Conservation (phyloP, 2,888 invertebrate species). For the Drosophila limbata region DNA sequence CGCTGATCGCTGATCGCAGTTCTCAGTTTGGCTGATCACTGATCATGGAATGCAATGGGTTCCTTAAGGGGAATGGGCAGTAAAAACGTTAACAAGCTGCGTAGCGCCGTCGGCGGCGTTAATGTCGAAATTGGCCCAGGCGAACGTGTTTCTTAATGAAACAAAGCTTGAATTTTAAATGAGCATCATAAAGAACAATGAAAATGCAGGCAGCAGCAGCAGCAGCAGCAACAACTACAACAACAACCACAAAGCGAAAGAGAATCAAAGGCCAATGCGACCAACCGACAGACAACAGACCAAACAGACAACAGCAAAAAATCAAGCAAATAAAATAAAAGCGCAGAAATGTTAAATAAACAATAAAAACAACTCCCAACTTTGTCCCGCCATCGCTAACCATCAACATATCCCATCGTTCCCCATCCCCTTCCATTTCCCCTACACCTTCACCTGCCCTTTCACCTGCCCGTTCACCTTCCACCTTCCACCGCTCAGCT, state of each 20-base stretch:
- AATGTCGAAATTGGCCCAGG: conserved; percentile 76
- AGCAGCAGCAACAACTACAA: conserved; percentile 37
- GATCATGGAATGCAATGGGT: conserved; percentile 2
- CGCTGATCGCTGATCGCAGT: conserved; percentile 27
- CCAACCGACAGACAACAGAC: conserved; percentile 6
- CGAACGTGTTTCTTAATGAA: conserved; percentile 79
- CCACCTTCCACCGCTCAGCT: not conserved
- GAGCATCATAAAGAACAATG: conserved; percentile 83
- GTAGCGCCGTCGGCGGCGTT: conserved; percentile 79
- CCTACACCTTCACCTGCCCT: not conserved
- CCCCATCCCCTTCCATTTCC: not conserved
- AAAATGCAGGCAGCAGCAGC: conserved; percentile 57
- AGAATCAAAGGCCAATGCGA: conserved; percentile 48
- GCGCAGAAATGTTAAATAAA: conserved; percentile 74
- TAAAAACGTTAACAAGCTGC: conserved; percentile 79
- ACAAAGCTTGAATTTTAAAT: conserved; percentile 84
- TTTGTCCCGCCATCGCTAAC: conserved; percentile 34
- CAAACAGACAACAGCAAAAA: conserved; percentile 11
- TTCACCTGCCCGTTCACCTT: not conserved
- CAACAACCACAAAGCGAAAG: conserved; percentile 57
- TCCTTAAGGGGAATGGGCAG: conserved; percentile 28
- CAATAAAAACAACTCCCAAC: conserved; percentile 63
- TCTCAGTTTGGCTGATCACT: conserved; percentile 12
- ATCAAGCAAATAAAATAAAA: conserved; percentile 56
- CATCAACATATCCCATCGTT: conserved; percentile 34